A percentile compares a stretch with the other conserved stretches of the same genome.
Evolutionary conservation across 2,113 vertebrate species (phyloP).

Genomic region (Ochotona princeps): DNA sequence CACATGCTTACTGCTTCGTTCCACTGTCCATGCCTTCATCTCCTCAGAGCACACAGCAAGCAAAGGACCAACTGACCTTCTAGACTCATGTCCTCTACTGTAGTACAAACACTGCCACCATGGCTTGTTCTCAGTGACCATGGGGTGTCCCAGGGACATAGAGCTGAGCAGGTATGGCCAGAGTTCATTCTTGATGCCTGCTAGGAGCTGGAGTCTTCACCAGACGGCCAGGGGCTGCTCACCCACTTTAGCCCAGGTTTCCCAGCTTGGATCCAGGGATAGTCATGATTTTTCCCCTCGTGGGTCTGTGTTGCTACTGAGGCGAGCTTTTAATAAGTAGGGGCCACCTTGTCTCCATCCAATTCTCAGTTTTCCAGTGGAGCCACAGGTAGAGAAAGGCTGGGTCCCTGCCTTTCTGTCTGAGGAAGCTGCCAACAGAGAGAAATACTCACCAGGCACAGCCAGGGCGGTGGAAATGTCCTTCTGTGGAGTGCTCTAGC

Average conservation of each 20-base stretch:
- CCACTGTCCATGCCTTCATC: too few relatives aligned
- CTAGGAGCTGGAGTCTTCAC: accelerated
- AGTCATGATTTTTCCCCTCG: not conserved
- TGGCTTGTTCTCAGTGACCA: accelerated
- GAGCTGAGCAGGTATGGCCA: not conserved
- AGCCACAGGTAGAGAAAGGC: accelerated
- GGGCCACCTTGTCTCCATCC: accelerated
- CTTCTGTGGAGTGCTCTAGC: not conserved
- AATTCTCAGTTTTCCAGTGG: accelerated
- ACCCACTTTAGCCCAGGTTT: accelerated
- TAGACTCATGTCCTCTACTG: accelerated
- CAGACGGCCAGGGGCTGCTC: accelerated
- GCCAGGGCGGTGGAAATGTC: not conserved
- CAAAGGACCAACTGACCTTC: not conserved
- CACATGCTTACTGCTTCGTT: too few relatives aligned
- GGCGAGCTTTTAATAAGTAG: not conserved
- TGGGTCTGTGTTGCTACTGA: accelerated
- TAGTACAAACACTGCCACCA: too few relatives aligned
- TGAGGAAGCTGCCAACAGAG: not conserved
- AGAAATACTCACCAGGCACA: not conserved
- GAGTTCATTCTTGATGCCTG: not conserved
- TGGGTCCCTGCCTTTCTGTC: not conserved
- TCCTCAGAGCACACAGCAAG: too few relatives aligned
- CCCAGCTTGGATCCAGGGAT: not conserved
- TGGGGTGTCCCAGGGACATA: accelerated